These are phyloP conservation scores for Mesocricetus auratus DNA, from an alignment of 2,113 vertebrate genomes.

Conservation along the genomic window DNA sequence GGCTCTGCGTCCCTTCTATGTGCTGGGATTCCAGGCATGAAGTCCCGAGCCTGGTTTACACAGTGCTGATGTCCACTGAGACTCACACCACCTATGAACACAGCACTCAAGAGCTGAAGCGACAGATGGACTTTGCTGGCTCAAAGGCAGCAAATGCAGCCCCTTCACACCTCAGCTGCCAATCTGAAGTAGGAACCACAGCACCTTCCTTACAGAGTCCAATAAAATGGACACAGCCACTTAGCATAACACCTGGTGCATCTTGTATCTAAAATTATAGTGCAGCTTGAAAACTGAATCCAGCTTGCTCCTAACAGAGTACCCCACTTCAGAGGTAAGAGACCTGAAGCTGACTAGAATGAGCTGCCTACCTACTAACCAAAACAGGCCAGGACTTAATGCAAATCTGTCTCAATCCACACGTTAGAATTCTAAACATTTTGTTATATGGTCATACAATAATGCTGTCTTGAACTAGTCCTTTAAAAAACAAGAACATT, in stretches of 20 bases:
- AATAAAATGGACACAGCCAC: background rate
- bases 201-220: background rate
- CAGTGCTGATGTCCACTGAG: background rate
- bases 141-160: background rate
- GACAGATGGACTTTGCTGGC: background rate
- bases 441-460: background rate
- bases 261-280: constrained; percentile 3
- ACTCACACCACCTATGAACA: background rate
- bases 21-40: too few relatives aligned
- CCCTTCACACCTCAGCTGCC: background rate
- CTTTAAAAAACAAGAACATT: background rate
- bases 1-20: background rate
- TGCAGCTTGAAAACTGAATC: background rate
- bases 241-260: background rate
- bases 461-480: background rate
- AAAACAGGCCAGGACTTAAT: background rate
- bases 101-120: background rate
- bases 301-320: background rate
- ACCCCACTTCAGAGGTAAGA: background rate
- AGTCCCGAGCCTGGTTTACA: too few relatives aligned
- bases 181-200: background rate
- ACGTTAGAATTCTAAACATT: background rate
- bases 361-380: background rate
- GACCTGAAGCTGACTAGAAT: background rate
- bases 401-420: background rate